Conservation (phyloP, 2,113 vertebrate species). For the Bubo scandiacus region DNA sequence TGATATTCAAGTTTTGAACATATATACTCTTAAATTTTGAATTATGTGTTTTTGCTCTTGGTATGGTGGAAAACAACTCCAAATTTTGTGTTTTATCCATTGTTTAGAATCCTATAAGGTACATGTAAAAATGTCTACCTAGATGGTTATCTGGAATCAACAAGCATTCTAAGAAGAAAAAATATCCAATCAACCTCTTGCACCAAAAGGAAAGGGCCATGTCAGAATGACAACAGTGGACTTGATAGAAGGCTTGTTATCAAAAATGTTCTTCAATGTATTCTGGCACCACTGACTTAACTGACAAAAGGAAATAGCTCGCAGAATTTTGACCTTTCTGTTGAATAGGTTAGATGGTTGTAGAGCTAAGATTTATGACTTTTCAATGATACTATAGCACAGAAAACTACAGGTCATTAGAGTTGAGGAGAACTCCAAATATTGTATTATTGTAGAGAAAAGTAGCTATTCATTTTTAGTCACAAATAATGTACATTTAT, state of each 20-base stretch:
- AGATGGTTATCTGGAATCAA: neutral
- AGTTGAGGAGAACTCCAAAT: neutral
- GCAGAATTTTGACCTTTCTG: neutral
- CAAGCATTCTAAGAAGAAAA: neutral
- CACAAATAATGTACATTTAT: neutral
- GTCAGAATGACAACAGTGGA: neutral
- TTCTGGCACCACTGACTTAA: neutral
- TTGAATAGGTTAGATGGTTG: neutral
- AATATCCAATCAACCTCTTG: neutral
- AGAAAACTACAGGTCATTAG: neutral
- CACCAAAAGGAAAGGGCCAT: neutral
- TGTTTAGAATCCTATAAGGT: neutral
- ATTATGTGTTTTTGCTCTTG: neutral
- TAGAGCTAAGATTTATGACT: neutral
- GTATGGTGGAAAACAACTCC: neutral
- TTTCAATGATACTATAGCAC: neutral
- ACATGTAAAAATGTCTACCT: neutral
- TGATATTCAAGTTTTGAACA: neutral
- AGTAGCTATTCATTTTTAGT: neutral
- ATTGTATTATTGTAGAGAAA: neutral
- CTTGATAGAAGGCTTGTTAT: neutral
- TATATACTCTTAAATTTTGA: neutral
- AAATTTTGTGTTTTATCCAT: neutral
- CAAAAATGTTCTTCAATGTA: neutral
- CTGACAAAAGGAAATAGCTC: neutral